Base-by-base conservation (phyloP, 2,113 vertebrate genomes). In the Erinaceus europaeus region DNA sequence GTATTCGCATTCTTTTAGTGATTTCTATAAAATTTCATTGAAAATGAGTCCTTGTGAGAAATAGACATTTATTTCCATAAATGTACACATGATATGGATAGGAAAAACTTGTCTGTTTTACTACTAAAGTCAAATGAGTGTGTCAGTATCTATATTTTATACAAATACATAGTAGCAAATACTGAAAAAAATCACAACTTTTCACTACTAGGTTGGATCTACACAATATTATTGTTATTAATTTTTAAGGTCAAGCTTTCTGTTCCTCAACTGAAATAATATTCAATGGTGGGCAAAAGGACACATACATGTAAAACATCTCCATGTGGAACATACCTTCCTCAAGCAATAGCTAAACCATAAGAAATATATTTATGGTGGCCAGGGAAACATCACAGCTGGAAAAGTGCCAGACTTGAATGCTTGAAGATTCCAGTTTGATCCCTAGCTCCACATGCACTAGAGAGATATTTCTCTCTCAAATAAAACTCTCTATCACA, bases 351-450 rank as follows among this genome's bases (percentile, higher is more conserved):
- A 91, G 48, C 6, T 34, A 84, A 38, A 42, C 42, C 72, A 18
- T 83, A 90, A 95, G 68, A 89, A 89, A 27, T 83, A 44, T 85
- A 89, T 95, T 94, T 95, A 93, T 74, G n/a, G 68, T 44, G n/a
- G n/a, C n/a, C n/a, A n/a, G n/a, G n/a, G n/a, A n/a, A n/a, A n/a
- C n/a, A n/a, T n/a, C n/a, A n/a, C n/a, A n/a, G n/a, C n/a, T n/a
- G n/a, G n/a, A n/a, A n/a, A n/a, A n/a, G n/a, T n/a, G n/a, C n/a
- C n/a, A n/a, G n/a, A n/a, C n/a, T n/a, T n/a, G n/a, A n/a, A n/a
- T n/a, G n/a, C n/a, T n/a, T n/a, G n/a, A n/a, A n/a, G n/a, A n/a
- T n/a, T n/a, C n/a, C n/a, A n/a, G n/a, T n/a, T n/a, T n/a, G n/a
- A n/a, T n/a, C n/a, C n/a, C n/a, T n/a, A n/a, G n/a, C n/a, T n/a